Conservation (phyloP, 2,888 invertebrate genomes). For the Lucinisca nassula region DNA sequence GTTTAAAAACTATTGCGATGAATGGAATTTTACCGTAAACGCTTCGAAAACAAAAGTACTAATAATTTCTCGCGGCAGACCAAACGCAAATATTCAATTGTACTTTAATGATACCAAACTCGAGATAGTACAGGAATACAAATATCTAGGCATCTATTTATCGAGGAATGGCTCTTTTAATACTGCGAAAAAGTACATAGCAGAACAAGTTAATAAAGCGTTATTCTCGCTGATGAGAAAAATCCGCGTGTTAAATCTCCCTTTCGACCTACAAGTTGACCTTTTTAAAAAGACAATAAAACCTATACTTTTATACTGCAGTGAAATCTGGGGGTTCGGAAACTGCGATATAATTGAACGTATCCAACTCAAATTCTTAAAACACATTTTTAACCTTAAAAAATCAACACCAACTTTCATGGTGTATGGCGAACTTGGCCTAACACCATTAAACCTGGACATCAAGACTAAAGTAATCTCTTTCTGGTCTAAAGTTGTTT, state of each 20-base stretch:
- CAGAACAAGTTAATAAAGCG: conserved; percentile 19
- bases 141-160: conserved; percentile 17
- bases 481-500: background rate
- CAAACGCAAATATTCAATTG: background rate
- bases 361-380: background rate
- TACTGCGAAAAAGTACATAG: background rate
- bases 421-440: background rate
- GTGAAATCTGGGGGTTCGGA: background rate
- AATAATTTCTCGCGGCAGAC: background rate
- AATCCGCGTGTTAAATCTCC: background rate
- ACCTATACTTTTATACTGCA: background rate
- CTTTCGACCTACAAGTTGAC: background rate
- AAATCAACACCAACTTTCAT: background rate
- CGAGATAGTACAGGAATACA: conserved; percentile 6
- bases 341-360: background rate
- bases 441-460: background rate
- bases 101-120: background rate
- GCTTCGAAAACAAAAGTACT: conserved; percentile 18
- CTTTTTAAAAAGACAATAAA: background rate
- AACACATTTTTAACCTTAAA: background rate
- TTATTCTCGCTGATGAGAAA: background rate
- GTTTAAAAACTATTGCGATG: conserved; percentile 24
- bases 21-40: conserved; percentile 38
- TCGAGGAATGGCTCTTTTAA: conserved; percentile 14
- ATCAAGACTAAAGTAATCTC: background rate